phyloP scores from a whole-genome alignment of 1,140 invertebrate genomes.

The Heliconius congener region DNA sequence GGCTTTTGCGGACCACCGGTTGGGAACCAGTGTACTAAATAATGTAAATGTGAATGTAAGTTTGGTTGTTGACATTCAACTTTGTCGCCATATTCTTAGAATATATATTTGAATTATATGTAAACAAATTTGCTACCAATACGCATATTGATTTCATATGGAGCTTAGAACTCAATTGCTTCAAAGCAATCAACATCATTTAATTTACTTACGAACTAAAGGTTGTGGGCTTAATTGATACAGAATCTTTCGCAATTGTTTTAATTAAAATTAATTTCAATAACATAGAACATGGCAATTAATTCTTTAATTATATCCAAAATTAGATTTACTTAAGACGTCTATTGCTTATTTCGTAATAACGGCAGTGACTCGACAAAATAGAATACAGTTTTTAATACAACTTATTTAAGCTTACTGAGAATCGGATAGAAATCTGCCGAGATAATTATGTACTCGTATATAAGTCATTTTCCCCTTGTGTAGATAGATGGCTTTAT shows the following conservation, averaged over 20 bases:
- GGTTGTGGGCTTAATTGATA: background rate
- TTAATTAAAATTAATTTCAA: constrained; percentile 2
- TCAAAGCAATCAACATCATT: background rate
- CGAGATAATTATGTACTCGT: background rate
- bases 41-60: no score
- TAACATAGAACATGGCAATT: background rate
- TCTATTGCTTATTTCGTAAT: background rate
- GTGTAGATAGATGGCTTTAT: background rate
- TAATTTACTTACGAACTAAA: constrained; percentile 1
- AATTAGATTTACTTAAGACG: background rate
- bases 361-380: constrained; percentile 5
- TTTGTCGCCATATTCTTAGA: no score
- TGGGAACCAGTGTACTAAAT: no score
- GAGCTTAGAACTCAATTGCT: background rate
- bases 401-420: constrained; percentile 8
- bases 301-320: background rate
- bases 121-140: background rate
- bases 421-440: constrained; percentile 10
- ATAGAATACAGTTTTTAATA: background rate
- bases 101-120: background rate
- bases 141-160: background rate
- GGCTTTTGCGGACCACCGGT: no score
- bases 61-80: no score
- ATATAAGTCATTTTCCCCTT: constrained; percentile 1
- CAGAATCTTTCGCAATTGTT: background rate